Evolutionary conservation across 1,140 invertebrate species (phyloP), one percentile per base, ranked within the genome.

Genomic region (Caerostris extrusa): DNA sequence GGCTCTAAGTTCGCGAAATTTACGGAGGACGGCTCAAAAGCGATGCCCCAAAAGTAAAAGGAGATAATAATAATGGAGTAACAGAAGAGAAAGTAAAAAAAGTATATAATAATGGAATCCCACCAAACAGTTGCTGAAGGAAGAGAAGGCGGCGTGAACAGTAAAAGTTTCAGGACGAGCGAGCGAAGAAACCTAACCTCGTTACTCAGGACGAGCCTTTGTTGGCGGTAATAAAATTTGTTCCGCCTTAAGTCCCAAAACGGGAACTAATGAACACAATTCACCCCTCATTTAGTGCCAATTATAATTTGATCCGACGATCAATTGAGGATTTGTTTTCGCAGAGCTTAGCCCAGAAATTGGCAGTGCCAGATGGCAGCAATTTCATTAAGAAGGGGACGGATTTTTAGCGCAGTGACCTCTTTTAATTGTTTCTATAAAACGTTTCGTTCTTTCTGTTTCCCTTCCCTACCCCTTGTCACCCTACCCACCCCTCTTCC

Each of bases 261-360:
- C 83, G 91, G 71, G 83, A 93, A 93, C 81, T 93, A 93, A 93
- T 93, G 91, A 93, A 93, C 91, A 86, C 83, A 71, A 87, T 93
- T 93, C 83, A 93, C 91, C 91, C 82, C 91, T 93, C 82, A 93
- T 93, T 93, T 93, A 77, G 83, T 87, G 64, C 53, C 83, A 93
- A 93, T 93, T 93, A 93, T 86, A 93, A 93, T 93, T 93, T 93
- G 91, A 93, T 93, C 91, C 82, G 83, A 86, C 83, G 91, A 86
- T 93, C 83, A 71, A 53, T n/a, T 17, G 69, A 61, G 61, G 82
- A 67, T 58, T 92, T 92, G 90, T 92, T 92, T 92, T 92, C 90
- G 77, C 50, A 55, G 67, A 57, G 89, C 57, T n/a, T 56, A 50
- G 57, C 82, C 90, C 82, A 83, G 90, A 85, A n/a, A n/a, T n/a